Evolutionary conservation across 2,113 vertebrate genomes (phyloP).

Genomic region (Pterocles gutturalis): DNA sequence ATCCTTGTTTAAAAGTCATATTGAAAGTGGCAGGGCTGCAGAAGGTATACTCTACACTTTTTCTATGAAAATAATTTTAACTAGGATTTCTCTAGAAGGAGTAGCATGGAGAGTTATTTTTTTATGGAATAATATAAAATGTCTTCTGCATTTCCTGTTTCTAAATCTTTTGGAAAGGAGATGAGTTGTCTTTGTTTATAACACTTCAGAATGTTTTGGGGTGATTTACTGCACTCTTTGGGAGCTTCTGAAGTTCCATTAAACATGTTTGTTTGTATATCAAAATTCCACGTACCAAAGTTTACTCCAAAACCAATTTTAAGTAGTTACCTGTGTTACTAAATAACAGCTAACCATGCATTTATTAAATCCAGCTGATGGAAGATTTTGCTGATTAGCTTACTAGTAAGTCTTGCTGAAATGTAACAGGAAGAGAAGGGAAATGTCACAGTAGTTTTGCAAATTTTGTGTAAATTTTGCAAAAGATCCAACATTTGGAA

Average conservation of each 20-base stretch:
- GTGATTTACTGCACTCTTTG: neutral
- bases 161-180: neutral
- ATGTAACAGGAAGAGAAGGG: neutral
- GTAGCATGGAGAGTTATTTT: neutral
- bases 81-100: neutral
- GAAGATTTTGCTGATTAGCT: neutral
- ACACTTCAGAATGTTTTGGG: neutral
- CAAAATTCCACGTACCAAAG: neutral
- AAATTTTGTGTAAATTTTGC: neutral
- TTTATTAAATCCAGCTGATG: neutral
- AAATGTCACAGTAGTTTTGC: neutral
- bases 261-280: neutral
- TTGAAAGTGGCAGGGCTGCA: neutral
- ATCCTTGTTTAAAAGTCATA: neutral
- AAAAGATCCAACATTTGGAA: neutral
- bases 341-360: neutral
- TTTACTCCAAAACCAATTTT: neutral
- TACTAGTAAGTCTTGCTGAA: neutral
- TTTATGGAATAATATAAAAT: neutral
- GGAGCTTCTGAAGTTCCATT: neutral
- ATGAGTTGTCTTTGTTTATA: neutral
- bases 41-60: neutral
- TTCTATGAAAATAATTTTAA: neutral
- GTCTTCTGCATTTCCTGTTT: neutral
- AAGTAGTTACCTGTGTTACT: neutral